phyloP scores from a whole-genome alignment of 2,888 invertebrate species.

The Trachelus stipa region DNA sequence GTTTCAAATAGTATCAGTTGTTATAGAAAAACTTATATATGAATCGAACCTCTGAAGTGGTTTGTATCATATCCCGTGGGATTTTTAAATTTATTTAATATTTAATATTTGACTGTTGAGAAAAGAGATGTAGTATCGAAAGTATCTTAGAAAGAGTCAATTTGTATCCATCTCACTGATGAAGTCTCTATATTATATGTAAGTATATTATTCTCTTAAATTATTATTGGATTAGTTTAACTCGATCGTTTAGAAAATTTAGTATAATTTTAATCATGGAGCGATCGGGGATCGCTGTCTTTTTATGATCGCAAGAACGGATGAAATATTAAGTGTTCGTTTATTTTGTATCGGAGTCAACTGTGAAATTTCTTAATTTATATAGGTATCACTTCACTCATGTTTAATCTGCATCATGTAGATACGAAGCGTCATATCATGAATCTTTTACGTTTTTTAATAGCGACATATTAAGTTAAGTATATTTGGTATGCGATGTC shows the following conservation, averaged over 20 bases:
- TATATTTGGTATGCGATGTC: neutral
- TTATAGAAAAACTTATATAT: neutral
- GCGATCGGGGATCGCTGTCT: neutral
- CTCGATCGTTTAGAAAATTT: neutral
- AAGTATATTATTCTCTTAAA: neutral
- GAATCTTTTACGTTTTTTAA: neutral
- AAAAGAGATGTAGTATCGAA: neutral
- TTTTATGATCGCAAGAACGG: neutral
- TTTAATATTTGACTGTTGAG: neutral
- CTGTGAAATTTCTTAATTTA: neutral
- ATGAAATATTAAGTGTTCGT: neutral
- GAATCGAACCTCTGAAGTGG: neutral
- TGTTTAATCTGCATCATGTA: neutral
- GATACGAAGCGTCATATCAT: neutral
- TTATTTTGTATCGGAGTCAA: neutral
- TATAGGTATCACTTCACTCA: neutral
- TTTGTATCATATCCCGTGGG: neutral
- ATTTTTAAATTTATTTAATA: neutral
- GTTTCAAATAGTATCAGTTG: neutral
- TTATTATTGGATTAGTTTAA: neutral
- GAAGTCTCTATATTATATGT: neutral
- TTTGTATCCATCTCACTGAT: neutral
- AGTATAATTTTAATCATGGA: neutral
- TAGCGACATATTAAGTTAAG: neutral
- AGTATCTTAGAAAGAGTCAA: neutral